These are phyloP conservation scores for Phragmatobia fuliginosa DNA, from an alignment of 2,888 invertebrate genomes.

Conservation along the genomic window DNA sequence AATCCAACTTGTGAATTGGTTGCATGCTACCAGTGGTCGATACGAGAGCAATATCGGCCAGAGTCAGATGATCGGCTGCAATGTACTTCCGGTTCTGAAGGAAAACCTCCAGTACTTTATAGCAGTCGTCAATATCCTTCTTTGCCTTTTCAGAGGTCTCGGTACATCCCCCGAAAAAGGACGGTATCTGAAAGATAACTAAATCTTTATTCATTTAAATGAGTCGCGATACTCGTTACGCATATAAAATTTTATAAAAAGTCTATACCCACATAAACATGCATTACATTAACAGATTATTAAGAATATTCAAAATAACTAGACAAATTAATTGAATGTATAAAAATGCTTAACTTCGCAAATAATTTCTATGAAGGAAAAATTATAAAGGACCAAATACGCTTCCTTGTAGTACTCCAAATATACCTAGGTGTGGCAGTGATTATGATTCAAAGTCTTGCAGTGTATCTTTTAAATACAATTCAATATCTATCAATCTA, in stretches of 20 bases:
- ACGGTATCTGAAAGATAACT: slow-evolving; percentile 42
- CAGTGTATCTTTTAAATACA: background rate
- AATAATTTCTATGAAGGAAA: too few relatives aligned
- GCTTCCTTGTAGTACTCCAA: background rate
- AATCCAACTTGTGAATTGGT: slow-evolving; percentile 50
- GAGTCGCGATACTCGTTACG: too few relatives aligned
- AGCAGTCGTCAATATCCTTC: slow-evolving; percentile 45
- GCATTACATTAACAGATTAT: too few relatives aligned
- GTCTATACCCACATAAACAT: too few relatives aligned
- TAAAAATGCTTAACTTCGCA: background rate
- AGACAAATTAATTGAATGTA: too few relatives aligned
- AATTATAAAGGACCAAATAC: background rate
- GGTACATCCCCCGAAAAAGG: slow-evolving; percentile 43
- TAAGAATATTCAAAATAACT: too few relatives aligned
- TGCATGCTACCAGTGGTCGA: slow-evolving; percentile 53
- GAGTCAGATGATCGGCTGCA: slow-evolving; percentile 50
- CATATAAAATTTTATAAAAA: too few relatives aligned
- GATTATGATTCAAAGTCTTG: background rate
- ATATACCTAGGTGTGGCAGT: background rate
- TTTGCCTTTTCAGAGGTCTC: slow-evolving; percentile 34
- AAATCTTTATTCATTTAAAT: background rate
- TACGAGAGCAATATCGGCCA: slow-evolving; percentile 62
- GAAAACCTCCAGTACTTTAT: slow-evolving; percentile 49
- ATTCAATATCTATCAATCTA: too few relatives aligned
- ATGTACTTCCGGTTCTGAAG: slow-evolving; percentile 39